Base-by-base conservation (phyloP, 2,888 invertebrate genomes). In the Eupelmus urozonus region DNA sequence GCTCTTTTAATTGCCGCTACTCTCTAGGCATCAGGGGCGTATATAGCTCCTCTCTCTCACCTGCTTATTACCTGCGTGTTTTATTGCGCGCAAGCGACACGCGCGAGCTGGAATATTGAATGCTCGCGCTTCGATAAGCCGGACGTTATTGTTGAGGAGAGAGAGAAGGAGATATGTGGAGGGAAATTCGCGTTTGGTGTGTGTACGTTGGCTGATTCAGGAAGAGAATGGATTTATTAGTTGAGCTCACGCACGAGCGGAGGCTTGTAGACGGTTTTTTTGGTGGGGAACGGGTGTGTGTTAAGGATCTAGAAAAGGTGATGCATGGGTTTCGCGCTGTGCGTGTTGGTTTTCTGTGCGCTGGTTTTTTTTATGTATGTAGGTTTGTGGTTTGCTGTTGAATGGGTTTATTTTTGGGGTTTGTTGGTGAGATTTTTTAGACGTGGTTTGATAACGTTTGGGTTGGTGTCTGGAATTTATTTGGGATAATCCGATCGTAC, bases 51-150 rank as follows among this genome's bases (percentile, higher is more conserved):
- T 34, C 69, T 70, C 55, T 53, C 62, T 62, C 59, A 65, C 25
- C 63, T 55, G 78, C 74, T 78, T 78, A 78, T 78, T 74, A 74
- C 13, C 51, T 59, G 49, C n/a, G 42, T 74, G 65, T 78, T 78
- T 74, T 78, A 78, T 74, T 74, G 45, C 40, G 42, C 20, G 40
- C 20, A n/a, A 34, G 67, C 53, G 69, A 76, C 75, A 67, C 75
- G 45, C 16, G 18, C 49, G 25, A 45, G 25, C 20, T n/a, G 69
- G 69, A 53, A 62, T 76, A 76, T 76, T 76, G 75, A 76, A 76
- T 76, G 63, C 63, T 7, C 16, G 29, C 7, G 13, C 45, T 34
- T 13, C 51, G 57, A 67, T 34, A 34, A 51, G 51, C 60, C 4
- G 9, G 23, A 29, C 53, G 20, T 62, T 53, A 70, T 70, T 70